Conservation (phyloP, 1,140 invertebrate species). For the Carcinoscorpius rotundicauda region DNA sequence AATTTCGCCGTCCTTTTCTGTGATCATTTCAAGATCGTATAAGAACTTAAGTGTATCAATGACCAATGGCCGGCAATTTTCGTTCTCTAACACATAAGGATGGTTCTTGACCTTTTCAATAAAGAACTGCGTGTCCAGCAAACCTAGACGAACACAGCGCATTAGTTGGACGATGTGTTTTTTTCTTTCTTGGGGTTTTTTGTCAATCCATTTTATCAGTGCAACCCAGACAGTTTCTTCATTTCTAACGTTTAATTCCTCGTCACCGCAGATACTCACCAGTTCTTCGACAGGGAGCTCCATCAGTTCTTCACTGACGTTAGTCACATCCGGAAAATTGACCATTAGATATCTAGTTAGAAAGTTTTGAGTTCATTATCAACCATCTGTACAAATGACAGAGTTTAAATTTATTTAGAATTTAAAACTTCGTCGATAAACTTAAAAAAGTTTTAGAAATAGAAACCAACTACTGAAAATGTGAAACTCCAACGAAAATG, state of each 20-base stretch:
- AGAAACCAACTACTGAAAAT: no score
- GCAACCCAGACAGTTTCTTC: constrained; percentile 7
- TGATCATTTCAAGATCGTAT: constrained; percentile 57
- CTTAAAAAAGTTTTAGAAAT: no score
- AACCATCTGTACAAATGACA: no score
- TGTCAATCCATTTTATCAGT: not conserved
- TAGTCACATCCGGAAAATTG: not conserved
- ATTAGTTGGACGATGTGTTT: constrained; percentile 56
- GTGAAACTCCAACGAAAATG: no score
- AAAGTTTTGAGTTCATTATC: no score
- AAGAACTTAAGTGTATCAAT: constrained; percentile 59
- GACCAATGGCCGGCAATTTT: constrained; percentile 52
- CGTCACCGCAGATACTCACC: not conserved
- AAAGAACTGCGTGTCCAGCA: constrained; percentile 69
- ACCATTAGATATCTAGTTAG: not conserved
- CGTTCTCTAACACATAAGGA: constrained; percentile 47
- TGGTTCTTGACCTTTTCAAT: constrained; percentile 53
- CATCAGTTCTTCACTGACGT: not conserved
- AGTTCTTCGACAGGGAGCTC: not conserved
- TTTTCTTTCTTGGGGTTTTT: constrained; percentile 41
- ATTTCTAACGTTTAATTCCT: constrained; percentile 1
- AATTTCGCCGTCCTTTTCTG: constrained; percentile 44
- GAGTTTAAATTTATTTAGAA: no score
- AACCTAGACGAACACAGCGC: constrained; percentile 62
- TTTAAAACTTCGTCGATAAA: no score